phyloP scores from a whole-genome alignment of 1,140 invertebrate species.

The Hetaerina americana region DNA sequence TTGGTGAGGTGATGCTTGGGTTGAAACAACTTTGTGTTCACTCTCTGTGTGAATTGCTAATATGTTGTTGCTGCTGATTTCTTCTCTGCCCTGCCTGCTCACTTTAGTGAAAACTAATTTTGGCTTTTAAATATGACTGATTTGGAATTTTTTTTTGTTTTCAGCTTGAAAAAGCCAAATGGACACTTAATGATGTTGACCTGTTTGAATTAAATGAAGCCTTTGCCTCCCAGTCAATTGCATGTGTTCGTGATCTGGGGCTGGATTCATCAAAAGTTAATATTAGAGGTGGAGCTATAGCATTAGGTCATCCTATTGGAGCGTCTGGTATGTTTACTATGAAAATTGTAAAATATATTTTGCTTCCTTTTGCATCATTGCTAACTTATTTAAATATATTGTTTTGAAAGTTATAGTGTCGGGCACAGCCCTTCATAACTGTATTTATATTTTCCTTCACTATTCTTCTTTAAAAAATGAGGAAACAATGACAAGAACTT shows the following conservation, averaged over 20 bases:
- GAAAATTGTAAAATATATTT: conserved; percentile 4
- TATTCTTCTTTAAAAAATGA: too few species aligned
- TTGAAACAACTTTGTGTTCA: too few species aligned
- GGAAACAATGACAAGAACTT: too few species aligned
- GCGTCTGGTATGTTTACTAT: conserved; percentile 44
- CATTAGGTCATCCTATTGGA: conserved; percentile 82
- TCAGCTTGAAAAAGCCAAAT: conserved; percentile 61
- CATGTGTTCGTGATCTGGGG: conserved; percentile 47
- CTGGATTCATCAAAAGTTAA: conserved; percentile 63
- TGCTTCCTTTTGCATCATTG: too few species aligned
- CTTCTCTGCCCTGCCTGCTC: too few species aligned
- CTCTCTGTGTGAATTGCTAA: too few species aligned
- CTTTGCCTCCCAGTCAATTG: conserved; percentile 62
- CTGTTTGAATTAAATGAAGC: conserved; percentile 82
- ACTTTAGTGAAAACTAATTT: conserved; percentile 14
- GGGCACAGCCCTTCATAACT: too few species aligned
- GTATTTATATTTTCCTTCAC: too few species aligned
- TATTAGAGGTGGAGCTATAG: conserved; percentile 73
- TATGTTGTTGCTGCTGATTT: too few species aligned
- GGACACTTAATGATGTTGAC: conserved; percentile 72
- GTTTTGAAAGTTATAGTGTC: too few species aligned
- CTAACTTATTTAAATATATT: too few species aligned
- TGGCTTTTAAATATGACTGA: not conserved
- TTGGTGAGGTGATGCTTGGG: too few species aligned
- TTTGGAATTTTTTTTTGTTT: conserved; percentile 19